Conservation (phyloP, 1,140 invertebrate species). For the Drosophila nebulosa region DNA sequence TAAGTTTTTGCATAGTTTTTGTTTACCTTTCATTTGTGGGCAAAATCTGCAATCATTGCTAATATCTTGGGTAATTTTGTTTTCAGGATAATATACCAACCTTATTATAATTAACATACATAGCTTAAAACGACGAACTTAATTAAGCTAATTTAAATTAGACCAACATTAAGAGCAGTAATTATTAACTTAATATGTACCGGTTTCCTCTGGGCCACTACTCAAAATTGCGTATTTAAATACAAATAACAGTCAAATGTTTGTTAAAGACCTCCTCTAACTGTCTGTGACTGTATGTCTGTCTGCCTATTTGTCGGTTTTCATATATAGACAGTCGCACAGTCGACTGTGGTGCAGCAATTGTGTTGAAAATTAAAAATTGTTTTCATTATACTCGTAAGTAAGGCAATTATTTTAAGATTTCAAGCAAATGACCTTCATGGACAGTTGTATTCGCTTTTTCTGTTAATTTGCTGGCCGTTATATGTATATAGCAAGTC, state of each 20-base stretch:
- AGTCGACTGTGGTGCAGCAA: conserved; percentile 31
- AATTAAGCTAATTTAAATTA: conserved; percentile 12
- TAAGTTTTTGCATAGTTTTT: no score
- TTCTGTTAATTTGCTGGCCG: conserved; percentile 2
- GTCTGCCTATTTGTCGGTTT: background rate
- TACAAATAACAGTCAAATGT: conserved; percentile 51
- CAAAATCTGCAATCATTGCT: background rate
- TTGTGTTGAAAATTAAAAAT: conserved; percentile 68
- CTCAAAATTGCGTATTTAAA: conserved; percentile 61
- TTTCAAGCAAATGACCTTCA: conserved; percentile 62
- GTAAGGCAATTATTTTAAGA: conserved; percentile 68
- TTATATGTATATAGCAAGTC: background rate
- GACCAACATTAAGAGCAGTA: conserved; percentile 20
- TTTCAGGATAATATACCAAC: no score
- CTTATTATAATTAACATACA: background rate
- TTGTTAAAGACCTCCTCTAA: conserved; percentile 33
- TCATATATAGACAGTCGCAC: background rate
- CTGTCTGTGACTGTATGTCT: background rate
- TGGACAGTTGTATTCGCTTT: conserved; percentile 32
- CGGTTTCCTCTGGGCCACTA: conserved; percentile 36
- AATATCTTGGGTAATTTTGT: no score
- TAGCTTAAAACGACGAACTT: background rate
- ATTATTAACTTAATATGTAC: conserved; percentile 29
- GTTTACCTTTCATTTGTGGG: background rate
- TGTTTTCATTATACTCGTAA: conserved; percentile 62